phyloP scores from a whole-genome alignment of 1,140 invertebrate genomes.

The Drosophila athabasca region DNA sequence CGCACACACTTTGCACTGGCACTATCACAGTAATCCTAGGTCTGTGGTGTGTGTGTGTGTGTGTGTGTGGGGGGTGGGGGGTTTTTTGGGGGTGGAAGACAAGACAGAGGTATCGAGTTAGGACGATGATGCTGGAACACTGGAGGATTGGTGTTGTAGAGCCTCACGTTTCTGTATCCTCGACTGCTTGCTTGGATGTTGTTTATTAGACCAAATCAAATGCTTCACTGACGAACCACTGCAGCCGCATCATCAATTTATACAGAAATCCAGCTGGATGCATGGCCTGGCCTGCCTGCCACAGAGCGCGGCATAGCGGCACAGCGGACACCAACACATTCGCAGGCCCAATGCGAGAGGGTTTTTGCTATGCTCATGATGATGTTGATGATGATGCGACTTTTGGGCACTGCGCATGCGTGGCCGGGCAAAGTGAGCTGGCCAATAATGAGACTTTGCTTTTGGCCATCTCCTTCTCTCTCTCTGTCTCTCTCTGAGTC shows the following conservation, averaged over 20 bases:
- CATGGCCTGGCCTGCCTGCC: conserved; percentile 37
- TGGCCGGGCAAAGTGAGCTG: conserved; percentile 61
- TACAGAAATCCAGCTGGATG: conserved; percentile 79
- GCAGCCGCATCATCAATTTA: conserved; percentile 83
- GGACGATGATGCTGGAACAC: conserved; percentile 11
- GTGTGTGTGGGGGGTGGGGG: conserved; percentile 1
- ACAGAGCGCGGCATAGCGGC: conserved; percentile 30
- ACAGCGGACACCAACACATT: conserved; percentile 17
- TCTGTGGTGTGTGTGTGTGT: conserved; percentile 61
- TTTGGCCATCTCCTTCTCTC: conserved; percentile 30
- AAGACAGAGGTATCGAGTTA: conserved; percentile 20
- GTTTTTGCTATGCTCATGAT: conserved; percentile 30
- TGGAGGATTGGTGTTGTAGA: conserved; percentile 31
- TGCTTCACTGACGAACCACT: conserved; percentile 83
- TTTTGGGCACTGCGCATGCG: conserved; percentile 66
- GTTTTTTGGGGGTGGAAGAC: conserved; percentile 19
- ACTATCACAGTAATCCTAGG: conserved; percentile 82
- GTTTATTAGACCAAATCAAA: conserved; percentile 84
- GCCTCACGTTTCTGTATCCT: conserved; percentile 74
- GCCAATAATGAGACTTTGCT: conserved; percentile 66
- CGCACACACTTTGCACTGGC: conserved; percentile 63
- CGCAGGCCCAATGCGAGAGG: conserved; percentile 38
- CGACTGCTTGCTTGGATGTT: conserved; percentile 66
- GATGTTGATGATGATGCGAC: conserved; percentile 67
- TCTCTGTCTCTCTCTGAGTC: conserved; percentile 6